These are phyloP conservation scores for Drosophila subquinaria DNA, from an alignment of 2,888 invertebrate species.

Conservation along the genomic window DNA sequence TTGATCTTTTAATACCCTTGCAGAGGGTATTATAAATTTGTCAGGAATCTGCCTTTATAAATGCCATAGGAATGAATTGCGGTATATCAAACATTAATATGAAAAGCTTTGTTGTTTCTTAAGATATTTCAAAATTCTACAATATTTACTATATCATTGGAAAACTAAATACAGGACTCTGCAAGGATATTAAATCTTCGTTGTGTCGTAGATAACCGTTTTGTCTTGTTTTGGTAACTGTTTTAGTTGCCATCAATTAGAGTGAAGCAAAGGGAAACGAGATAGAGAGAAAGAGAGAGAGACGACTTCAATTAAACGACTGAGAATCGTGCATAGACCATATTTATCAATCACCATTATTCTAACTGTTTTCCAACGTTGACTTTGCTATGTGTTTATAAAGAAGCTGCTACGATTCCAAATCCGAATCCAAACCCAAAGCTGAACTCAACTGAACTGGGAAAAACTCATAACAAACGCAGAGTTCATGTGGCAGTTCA, in stretches of 20 bases:
- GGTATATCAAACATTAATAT: neutral
- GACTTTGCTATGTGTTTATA: slow-evolving; percentile 50
- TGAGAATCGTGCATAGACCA: slow-evolving; percentile 75
- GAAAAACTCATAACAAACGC: slow-evolving; percentile 73
- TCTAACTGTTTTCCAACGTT: slow-evolving; percentile 70
- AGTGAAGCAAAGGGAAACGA: slow-evolving; percentile 14
- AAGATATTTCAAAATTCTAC: neutral
- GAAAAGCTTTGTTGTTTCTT: neutral
- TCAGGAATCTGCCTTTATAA: neutral
- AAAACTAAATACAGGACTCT: neutral
- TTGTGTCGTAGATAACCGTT: neutral
- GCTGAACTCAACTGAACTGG: slow-evolving; percentile 23
- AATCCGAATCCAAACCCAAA: slow-evolving; percentile 2
- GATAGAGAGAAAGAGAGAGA: neutral
- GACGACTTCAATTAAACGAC: slow-evolving; percentile 71
- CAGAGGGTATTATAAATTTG: neutral
- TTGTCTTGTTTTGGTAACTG: slow-evolving; percentile 18
- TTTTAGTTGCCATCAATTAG: slow-evolving; percentile 67
- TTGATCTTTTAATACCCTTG: slow-evolving; percentile 14
- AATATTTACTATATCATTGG: no score
- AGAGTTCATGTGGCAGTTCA: slow-evolving; percentile 64
- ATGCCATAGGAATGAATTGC: neutral
- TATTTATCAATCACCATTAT: slow-evolving; percentile 82
- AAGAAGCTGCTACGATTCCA: slow-evolving; percentile 49
- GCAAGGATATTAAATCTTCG: neutral